Percentiles rank a stretch among this genome's conserved stretches.
Evolutionary conservation across 2,797 vertebrate species (phyloP).

Genomic region (Morelia viridis): DNA sequence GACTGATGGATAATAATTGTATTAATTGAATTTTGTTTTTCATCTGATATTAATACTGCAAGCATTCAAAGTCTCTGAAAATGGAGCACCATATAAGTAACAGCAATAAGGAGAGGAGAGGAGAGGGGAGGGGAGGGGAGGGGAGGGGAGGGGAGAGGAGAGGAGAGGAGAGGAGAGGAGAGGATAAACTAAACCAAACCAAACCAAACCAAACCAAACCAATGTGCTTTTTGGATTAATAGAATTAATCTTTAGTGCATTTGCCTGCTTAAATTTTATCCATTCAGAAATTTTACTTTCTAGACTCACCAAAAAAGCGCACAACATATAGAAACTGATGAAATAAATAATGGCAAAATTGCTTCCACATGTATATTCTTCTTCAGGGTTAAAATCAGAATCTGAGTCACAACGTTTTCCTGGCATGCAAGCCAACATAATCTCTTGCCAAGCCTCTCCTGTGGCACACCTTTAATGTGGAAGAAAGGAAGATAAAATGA

Average conservation of each 20-base stretch:
- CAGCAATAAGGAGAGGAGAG: not conserved
- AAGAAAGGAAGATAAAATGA: constrained; percentile 42
- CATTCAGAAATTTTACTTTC: not conserved
- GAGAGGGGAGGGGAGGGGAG: too few species aligned
- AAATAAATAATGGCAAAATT: constrained; percentile 97
- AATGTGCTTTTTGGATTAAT: not conserved
- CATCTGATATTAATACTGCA: not conserved
- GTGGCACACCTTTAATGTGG: constrained; percentile 87
- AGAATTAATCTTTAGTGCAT: not conserved
- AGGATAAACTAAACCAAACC: not conserved
- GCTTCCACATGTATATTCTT: constrained; percentile 94
- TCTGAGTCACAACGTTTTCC: constrained; percentile 95
- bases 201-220: too few species aligned
- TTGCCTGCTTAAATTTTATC: not conserved
- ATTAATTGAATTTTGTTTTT: not conserved
- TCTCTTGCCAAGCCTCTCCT: constrained; percentile 98
- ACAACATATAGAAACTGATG: constrained; percentile 99
- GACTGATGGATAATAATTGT: not conserved
- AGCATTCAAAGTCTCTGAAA: not conserved
- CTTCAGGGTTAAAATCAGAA: constrained; percentile 89
- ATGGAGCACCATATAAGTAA: not conserved
- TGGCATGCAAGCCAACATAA: constrained; percentile 94
- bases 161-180: too few species aligned
- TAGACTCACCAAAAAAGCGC: constrained; percentile 90
- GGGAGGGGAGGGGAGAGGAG: too few species aligned